phyloP scores from a whole-genome alignment of 1,140 invertebrate species.

The Drosophila pectinifera region DNA sequence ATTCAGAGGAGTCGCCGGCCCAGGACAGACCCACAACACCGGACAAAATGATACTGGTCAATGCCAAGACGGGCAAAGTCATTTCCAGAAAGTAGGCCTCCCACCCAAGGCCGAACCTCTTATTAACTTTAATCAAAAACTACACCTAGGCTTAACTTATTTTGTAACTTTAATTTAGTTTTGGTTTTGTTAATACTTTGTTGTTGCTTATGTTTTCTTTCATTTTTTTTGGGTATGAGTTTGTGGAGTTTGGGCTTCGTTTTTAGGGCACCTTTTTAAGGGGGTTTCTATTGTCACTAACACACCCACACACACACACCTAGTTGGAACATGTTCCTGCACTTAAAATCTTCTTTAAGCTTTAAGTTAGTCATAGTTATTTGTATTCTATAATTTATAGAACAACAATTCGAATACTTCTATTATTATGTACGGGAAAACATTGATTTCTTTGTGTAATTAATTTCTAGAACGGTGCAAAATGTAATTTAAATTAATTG shows the following conservation, averaged over 20 bases:
- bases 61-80: conserved; percentile 84
- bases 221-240: conserved; percentile 42
- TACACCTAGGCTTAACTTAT: conserved; percentile 22
- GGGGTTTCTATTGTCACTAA: conserved; percentile 73
- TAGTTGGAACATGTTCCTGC: conserved; percentile 76
- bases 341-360: conserved; percentile 53
- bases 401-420: conserved; percentile 40
- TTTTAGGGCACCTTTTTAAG: conserved; percentile 56
- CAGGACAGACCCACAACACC: conserved; percentile 42
- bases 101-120: conserved; percentile 11
- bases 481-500: conserved; percentile 52
- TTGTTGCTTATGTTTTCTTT: conserved; percentile 59
- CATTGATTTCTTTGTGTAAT: conserved; percentile 15
- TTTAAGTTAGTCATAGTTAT: conserved; percentile 43
- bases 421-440: conserved; percentile 12
- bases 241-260: conserved; percentile 45
- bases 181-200: conserved; percentile 66
- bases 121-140: conserved; percentile 26
- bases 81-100: conserved; percentile 67
- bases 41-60: conserved; percentile 82
- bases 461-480: conserved; percentile 42
- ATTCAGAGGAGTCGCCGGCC: conserved; percentile 2
- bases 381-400: conserved; percentile 34
- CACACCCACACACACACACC: conserved; percentile 46
- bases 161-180: conserved; percentile 41